Percentiles rank a stretch among this genome's conserved stretches.
Evolutionary conservation across 2,113 vertebrate species (phyloP).

Genomic region (Anolis sagrei): DNA sequence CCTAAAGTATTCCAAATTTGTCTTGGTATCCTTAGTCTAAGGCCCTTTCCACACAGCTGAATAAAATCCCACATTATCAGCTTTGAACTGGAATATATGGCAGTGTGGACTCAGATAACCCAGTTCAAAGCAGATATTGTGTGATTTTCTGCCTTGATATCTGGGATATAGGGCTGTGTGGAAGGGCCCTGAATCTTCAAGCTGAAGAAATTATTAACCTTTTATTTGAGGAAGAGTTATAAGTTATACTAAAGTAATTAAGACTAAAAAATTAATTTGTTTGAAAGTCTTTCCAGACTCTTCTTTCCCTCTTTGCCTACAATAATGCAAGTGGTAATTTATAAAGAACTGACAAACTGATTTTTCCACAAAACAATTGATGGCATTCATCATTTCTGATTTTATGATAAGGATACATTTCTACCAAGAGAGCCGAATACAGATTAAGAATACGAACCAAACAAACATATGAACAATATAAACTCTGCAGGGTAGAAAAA

Average conservation of each 20-base stretch:
- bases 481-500: not conserved
- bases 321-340: conserved; percentile 1
- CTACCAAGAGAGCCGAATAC: conserved; percentile 29
- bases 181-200: too few relatives aligned
- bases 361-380: conserved; percentile 12
- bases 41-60: too few relatives aligned
- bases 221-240: not conserved
- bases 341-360: conserved; percentile 1
- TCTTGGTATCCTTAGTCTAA: not conserved
- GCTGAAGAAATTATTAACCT: not conserved
- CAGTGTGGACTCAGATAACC: too few relatives aligned
- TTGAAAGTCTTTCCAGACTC: not conserved
- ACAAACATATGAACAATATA: conserved; percentile 32
- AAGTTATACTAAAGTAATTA: conserved; percentile 13
- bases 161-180: too few relatives aligned
- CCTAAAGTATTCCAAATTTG: not conserved
- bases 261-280: conserved; percentile 6
- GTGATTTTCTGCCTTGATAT: too few relatives aligned
- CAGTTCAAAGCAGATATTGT: too few relatives aligned
- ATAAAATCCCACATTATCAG: too few relatives aligned
- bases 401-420: conserved; percentile 21
- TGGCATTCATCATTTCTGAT: not conserved
- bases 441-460: conserved; percentile 22
- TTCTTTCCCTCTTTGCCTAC: not conserved
- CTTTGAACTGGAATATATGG: too few relatives aligned